Base-by-base conservation (phyloP, 2,113 vertebrate species). In the Bostrychus sinensis region DNA sequence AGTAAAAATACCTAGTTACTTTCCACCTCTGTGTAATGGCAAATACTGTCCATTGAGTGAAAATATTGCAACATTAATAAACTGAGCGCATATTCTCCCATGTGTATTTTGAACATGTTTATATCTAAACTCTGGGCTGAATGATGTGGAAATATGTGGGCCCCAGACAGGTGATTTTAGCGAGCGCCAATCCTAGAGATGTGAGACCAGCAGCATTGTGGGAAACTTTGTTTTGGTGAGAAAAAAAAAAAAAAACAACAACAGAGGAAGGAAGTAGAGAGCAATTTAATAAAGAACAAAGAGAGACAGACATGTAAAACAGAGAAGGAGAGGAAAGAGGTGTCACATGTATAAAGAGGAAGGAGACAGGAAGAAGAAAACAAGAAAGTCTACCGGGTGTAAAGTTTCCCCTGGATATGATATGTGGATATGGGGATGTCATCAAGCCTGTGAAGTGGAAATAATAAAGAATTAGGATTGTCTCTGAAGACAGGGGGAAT, bases 401-500 rank as follows among this genome's bases (percentile, higher is more conserved):
- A 81, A 89, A 87, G 88, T 86, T 89, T 87, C 85, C 83, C 80
- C 82, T 84, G 83, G 75, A 85, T 86, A 77, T 89, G 89, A 90
- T 91, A 83, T 84, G 83, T 82, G 86, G 81, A 88, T 89, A 80
- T 78, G 77, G 70, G 83, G 80, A 89, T 90, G 88, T 89, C 90
- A 91, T 89, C 83, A 82, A 83, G 67, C 70, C 85, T 88, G 82
- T 91, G 86, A 90, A 87, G 86, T 89, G 88, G 89, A 91, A 91
- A 91, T 88, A 90, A 91, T 88, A 90, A 90, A 89, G 89, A 90
- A 90, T 91, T 88, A 89, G 88, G 83, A 89, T 91, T 86, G 86
- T 90, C 90, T 92, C 89, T 76, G 86, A 90, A 91, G 89, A 91
- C 87, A 73, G 66, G 87, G 25, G 72, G 82, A 92, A 91, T 90